A percentile compares a stretch with the other conserved stretches of the same genome.
phyloP scores from a whole-genome alignment of 92 coral and sea anemone species.

The Heteractis magnifica region DNA sequence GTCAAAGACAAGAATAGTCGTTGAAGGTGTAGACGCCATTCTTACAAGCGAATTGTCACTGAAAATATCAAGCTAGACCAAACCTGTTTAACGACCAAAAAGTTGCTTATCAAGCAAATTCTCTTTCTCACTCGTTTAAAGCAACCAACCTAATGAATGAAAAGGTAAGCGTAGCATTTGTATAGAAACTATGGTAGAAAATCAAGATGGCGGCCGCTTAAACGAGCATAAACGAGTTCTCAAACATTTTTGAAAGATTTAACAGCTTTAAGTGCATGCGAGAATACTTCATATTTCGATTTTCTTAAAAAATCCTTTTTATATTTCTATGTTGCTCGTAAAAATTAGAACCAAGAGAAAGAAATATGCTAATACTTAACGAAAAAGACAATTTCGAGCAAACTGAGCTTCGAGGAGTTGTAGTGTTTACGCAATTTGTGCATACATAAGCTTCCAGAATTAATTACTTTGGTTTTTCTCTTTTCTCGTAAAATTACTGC shows the following conservation, averaged over 20 bases:
- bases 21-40: background rate
- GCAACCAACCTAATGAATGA: constrained; percentile 1
- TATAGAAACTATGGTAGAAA: background rate
- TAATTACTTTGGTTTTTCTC: background rate
- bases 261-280: background rate
- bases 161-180: background rate
- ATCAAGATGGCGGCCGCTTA: background rate
- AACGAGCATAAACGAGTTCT: background rate
- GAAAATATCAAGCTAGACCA: background rate
- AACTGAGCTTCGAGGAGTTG: background rate
- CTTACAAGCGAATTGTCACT: background rate
- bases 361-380: background rate
- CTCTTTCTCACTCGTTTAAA: background rate
- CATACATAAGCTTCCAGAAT: too few relatives aligned
- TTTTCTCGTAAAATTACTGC: background rate
- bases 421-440: background rate
- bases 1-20: background rate
- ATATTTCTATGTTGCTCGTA: background rate
- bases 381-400: background rate
- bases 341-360: background rate
- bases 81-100: background rate
- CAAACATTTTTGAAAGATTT: background rate
- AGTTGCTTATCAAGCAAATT: background rate
- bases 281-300: background rate
- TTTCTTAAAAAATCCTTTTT: background rate